These are phyloP conservation scores for Addax nasomaculatus DNA, from an alignment of 2,113 vertebrate genomes.

Conservation along the genomic window DNA sequence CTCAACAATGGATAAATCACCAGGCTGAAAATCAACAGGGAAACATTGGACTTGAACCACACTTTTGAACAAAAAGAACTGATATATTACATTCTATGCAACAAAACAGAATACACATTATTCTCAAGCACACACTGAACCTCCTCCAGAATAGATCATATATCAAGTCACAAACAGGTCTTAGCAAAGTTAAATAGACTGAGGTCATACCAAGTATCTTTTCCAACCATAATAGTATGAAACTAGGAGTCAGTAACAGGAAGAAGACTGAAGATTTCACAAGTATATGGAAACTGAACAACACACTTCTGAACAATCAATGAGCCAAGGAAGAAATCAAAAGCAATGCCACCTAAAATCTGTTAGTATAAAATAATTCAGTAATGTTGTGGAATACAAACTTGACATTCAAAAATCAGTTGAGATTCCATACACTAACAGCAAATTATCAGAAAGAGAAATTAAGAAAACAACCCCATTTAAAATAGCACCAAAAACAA, in stretches of 20 bases:
- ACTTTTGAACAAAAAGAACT: background rate
- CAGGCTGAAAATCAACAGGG: background rate
- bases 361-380: background rate
- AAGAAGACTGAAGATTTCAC: background rate
- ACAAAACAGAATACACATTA: background rate
- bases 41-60: background rate
- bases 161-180: background rate
- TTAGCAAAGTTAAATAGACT: background rate
- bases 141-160: background rate
- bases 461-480: background rate
- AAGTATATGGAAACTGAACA: background rate
- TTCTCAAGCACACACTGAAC: background rate
- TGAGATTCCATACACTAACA: background rate
- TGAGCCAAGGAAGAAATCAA: background rate
- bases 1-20: background rate
- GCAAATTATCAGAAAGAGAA: background rate
- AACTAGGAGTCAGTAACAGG: background rate
- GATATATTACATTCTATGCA: background rate
- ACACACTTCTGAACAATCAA: background rate
- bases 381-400: background rate
- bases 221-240: background rate
- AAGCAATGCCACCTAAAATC: background rate
- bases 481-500: background rate
- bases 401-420: background rate
- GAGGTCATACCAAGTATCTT: background rate